Evolutionary conservation across 2,888 invertebrate genomes (phyloP), one percentile per base, ranked within the genome.

Genomic region (Ornithoptera alexandrae): DNA sequence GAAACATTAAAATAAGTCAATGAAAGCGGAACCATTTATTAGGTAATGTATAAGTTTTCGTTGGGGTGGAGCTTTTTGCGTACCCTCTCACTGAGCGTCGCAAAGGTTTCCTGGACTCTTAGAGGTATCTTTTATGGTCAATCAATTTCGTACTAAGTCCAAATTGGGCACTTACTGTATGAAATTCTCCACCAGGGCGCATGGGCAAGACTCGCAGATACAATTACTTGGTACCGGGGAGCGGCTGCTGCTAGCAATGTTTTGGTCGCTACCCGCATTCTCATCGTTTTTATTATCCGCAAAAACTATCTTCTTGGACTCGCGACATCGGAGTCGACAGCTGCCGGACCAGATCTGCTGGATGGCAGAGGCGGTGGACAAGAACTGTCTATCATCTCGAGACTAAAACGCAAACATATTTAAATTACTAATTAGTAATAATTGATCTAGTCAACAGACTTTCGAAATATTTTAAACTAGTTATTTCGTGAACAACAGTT

Each of bases 191-290:
- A 87, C 76, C 1, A 81, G 69, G 0, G 66, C 72, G 60, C 88
- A 89, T 0, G 87, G 83, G 57, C 89, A 89, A 0, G 78, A 65
- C 0, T 77, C 78, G 61, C 89, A 89, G 12, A 78, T 62, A 70
- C 89, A 88, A 10, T 69, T 36, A 4, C 10, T 62, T 62, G 60
- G 59, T n/a, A 69, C 73, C 5, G 70, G 65, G 17, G 18, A n/a
- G 59, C n/a, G 65, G 24, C 42, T 65, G 20, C 62, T 62, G 59
- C 5, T 69, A n/a, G 8, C 69, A 67, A 20, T 56, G 2, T 67
- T 59, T 30, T 59, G 56, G 20, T 67, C 62, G 10, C 24, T n/a
- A n/a, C 65, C 66, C 67, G n/a, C 42, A 42, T 15, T 12, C n/a
- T 50, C 22, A 7, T 3, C 0, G 39, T n/a, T 36, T 61, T 53